Conservation (phyloP, 2,888 invertebrate species). For the Dryomyza anilis region DNA sequence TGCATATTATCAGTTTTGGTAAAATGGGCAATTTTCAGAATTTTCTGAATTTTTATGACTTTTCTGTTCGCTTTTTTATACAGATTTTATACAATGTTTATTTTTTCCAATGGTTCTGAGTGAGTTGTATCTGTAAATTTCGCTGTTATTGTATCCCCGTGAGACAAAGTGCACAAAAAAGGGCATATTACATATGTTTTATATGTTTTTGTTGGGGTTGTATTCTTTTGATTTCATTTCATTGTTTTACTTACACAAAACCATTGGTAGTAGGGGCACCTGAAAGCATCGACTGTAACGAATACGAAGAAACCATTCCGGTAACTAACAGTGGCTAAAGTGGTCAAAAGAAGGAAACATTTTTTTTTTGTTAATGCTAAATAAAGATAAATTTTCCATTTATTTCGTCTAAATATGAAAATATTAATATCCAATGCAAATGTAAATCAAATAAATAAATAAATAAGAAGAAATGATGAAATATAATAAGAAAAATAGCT, state of each 20-base stretch:
- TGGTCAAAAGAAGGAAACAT: background rate
- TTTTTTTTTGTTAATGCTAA: background rate
- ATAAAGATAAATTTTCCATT: too few species aligned
- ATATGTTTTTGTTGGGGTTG: too few species aligned
- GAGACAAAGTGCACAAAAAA: conserved; percentile 1
- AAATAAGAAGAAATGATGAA: too few species aligned
- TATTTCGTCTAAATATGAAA: too few species aligned
- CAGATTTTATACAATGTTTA: background rate
- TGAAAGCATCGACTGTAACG: too few species aligned
- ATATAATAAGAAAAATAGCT: too few species aligned
- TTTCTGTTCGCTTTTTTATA: conserved; percentile 3
- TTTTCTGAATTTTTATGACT: background rate
- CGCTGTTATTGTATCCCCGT: conserved; percentile 18
- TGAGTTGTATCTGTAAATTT: conserved; percentile 3
- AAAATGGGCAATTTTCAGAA: background rate
- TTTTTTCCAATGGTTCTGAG: conserved; percentile 11
- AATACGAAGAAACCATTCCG: too few species aligned
- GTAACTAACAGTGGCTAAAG: too few species aligned
- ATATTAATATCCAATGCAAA: too few species aligned
- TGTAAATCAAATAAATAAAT: too few species aligned
- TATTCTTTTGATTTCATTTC: conserved; percentile 1
- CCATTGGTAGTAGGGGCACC: background rate
- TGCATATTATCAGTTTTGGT: background rate
- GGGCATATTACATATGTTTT: background rate
- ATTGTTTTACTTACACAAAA: background rate